phyloP scores from a whole-genome alignment of 1,140 invertebrate species.

The Bicyclus anynana region DNA sequence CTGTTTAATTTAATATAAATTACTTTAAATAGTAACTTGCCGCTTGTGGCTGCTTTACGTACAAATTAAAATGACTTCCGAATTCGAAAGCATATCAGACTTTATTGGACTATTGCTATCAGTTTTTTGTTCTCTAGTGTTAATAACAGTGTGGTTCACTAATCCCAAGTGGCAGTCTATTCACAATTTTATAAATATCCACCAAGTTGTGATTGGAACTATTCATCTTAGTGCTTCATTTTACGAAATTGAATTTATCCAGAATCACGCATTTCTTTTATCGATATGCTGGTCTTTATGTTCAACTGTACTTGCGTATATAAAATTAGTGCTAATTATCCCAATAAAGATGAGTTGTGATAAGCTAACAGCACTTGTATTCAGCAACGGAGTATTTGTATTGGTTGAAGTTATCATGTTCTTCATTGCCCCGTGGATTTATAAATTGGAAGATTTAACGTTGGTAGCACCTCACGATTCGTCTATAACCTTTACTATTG shows the following conservation, averaged over 20 bases:
- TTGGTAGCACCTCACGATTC: too few relatives aligned
- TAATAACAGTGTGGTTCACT: conserved; percentile 27
- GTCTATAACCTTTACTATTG: too few relatives aligned
- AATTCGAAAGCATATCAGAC: background rate
- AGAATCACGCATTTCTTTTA: conserved; percentile 8
- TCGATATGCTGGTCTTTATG: conserved; percentile 31
- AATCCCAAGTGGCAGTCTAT: conserved; percentile 28
- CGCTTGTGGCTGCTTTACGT: background rate
- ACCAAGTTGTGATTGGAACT: conserved; percentile 33
- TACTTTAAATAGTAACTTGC: background rate
- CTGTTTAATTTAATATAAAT: too few relatives aligned
- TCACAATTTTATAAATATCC: conserved; percentile 30
- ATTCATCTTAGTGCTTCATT: conserved; percentile 8
- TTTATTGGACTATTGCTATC: conserved; percentile 6
- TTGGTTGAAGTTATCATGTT: background rate
- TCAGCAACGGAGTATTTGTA: conserved; percentile 3
- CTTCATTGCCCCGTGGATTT: background rate
- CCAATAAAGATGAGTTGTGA: conserved; percentile 25
- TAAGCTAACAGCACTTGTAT: conserved; percentile 21
- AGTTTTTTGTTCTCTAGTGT: conserved; percentile 17
- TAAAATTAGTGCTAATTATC: conserved; percentile 27
- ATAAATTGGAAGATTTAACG: background rate
- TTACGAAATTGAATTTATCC: background rate
- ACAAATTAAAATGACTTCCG: background rate
- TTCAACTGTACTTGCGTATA: conserved; percentile 27